Evolutionary conservation across 2,797 vertebrate species (phyloP), one percentile per base, ranked within the genome.

Genomic region (Oryzias dopingdopingensis): DNA sequence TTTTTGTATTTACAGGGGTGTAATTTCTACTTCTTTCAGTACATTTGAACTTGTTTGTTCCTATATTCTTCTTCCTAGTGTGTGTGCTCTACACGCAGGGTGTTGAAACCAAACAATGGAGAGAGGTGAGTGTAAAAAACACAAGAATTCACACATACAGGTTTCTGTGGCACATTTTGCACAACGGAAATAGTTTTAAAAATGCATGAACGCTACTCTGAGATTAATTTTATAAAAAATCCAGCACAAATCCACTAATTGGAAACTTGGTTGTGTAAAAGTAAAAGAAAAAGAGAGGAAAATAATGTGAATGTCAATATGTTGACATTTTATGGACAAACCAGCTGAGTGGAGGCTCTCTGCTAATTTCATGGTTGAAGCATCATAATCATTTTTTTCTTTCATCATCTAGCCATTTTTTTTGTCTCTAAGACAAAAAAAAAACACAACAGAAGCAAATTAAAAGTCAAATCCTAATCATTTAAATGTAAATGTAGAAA

Each of bases 31-130:
- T 32, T 32, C 32, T 37, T 13, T 49, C 50, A 70, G 60, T 67
- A 44, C 67, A 42, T 18, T 40, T 74, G 47, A 14, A 46, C 63
- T 59, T 70, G 59, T 68, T 23, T 42, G 15, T 68, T 17, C 52
- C 17, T 45, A 32, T 59, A 50, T 65, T 55, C 55, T 56, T 72
- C 67, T 77, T 75, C 60, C 62, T 90, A 98, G 96, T 98, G 48
- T 98, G 96, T 1, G 96, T 97, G 65, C 93, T 98, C 65, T 98
- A 98, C 68, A 96, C 93, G 1, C 96, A 98, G 85, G 93, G 93
- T 12, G 92, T 96, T 46, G 95, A 96, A 85, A 95, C 93, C 77
- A 94, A 96, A 80, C 96, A 98, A 72, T 98, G 96, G 96, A 87
- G 92, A 83, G 96, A 98, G 95, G 96, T 96, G 86, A 89, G 93